Base-by-base conservation (phyloP, 2,888 invertebrate species). In the Polymixis lichenea region DNA sequence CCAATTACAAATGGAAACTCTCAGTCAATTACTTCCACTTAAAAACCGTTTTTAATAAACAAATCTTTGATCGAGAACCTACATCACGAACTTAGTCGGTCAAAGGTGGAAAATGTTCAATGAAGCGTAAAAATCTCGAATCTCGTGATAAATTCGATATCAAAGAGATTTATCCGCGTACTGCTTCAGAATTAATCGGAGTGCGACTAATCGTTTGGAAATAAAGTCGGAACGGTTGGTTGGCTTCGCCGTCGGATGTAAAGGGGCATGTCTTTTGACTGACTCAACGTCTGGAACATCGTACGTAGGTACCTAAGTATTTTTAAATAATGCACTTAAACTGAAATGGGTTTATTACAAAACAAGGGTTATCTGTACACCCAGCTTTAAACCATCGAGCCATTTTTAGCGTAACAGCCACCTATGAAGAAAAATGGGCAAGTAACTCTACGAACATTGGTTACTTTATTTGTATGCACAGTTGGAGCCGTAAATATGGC, bases 161-260 rank as follows among this genome's bases (percentile, higher is more conserved):
- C 88, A 90, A 91, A 90, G 88, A 64, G 78, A 88, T 78, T 85
- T 87, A 86, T 75, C 86, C 82, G 85, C 77, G 76, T 76, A 70
- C 73, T 85, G 84, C 83, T 73, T 83, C 79, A 55, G 75, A 88
- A 83, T 84, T 86, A 88, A 84, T 87, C 84, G 85, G 77, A 85
- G 69, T 80, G 82, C 32, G 85, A 78, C 80, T 88, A 90, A 89
- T 90, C 90, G 89, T 66, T 83, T 77, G 90, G 90, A 91, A 91
- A 86, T 81, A 82, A 84, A 85, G 72, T 81, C 66, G 61, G 61
- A 53, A 64, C 79, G 82, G 82, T 80, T 73, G 86, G 82, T 17
- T 86, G 71, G 58, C 6, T 86, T 61, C 51, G 43, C 22, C 58
- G 73, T 65, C 74, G 66, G 53, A 77, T 85, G 74, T 77, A 64